Base-by-base conservation (phyloP, 2,888 invertebrate species). In the Drosophila siamana region DNA sequence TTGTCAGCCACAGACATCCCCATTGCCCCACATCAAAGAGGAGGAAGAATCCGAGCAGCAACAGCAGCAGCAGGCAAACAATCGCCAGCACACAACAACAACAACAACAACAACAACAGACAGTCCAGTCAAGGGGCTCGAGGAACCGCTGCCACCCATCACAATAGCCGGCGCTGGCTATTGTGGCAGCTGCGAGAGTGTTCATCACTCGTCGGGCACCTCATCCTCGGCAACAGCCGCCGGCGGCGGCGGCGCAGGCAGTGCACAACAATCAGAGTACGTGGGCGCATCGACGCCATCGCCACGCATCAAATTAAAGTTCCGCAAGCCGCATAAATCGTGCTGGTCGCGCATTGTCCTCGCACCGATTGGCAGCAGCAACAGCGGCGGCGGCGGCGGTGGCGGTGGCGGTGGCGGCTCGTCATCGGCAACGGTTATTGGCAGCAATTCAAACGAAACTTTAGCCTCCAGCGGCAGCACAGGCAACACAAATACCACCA, bases 11-110 rank as follows among this genome's bases (percentile, higher is more conserved):
- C 94, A 95, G 93, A 94, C 95, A 80, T 95, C 96, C 54, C 95
- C 96, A 66, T 93, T 96, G 76, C 96, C 96, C 81, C 96, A 96
- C 86, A 96, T 96, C 77, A 95, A 96, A 90, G 96, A 96, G 91
- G 96, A 96, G 92, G 96, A 96, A 92, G 95, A 95, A 90, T 92
- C 82, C 88, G 92, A 92, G 68, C 92, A 93, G 92, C 79, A 74
- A n/a, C 77, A 69, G 9, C 55, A 46, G 48, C 67, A 87, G 63
- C 78, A 84, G 22, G 65, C 60, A 0, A 70, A 71, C 40, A 59
- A 62, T 33, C 72, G 59, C 0, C 65, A 65, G 8, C 15, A n/a
- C n/a, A n/a, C 92, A 93, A 92, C 79, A 74, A n/a, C 77, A 69
- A 9, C 55, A 46, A 43, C 67, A 87, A 62, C 78, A 84, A 71